phyloP scores from a whole-genome alignment of 2,888 invertebrate genomes.

The Drepana falcataria region DNA sequence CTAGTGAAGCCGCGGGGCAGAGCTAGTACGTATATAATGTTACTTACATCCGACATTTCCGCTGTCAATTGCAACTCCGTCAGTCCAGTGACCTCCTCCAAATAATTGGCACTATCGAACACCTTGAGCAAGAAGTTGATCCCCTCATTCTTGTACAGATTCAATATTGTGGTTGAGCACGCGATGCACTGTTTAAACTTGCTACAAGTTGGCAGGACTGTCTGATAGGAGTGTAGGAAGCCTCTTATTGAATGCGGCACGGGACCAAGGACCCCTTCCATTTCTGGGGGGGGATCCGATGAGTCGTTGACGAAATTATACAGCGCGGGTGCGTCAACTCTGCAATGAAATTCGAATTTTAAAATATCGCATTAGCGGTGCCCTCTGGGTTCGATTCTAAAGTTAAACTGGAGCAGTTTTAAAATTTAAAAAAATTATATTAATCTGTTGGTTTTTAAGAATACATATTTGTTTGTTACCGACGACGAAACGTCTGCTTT shows the following conservation, averaged over 20 bases:
- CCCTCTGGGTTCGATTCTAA: no score
- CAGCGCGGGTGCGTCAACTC: conserved; percentile 82
- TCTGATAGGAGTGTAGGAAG: conserved; percentile 89
- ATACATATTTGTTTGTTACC: no score
- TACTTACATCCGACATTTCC: conserved; percentile 78
- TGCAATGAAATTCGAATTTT: conserved; percentile 41
- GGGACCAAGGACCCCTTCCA: conserved; percentile 85
- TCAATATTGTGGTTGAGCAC: conserved; percentile 83
- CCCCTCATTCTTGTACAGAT: conserved; percentile 68
- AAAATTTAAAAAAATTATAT: no score
- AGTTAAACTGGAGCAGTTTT: no score
- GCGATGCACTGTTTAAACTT: conserved; percentile 95
- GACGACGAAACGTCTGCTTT: no score
- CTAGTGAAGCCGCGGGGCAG: no score
- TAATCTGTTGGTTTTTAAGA: no score
- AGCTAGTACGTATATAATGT: not conserved
- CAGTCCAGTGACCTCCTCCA: conserved; percentile 93
- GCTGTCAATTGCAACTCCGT: conserved; percentile 79
- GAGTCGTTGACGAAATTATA: conserved; percentile 68
- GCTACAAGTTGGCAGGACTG: conserved; percentile 89
- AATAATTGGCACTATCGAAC: conserved; percentile 87
- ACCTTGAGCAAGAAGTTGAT: conserved; percentile 87
- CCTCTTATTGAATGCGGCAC: conserved; percentile 97
- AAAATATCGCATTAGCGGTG: no score
- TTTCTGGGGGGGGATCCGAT: conserved; percentile 38